Base-by-base conservation (phyloP, 2,888 invertebrate species). In the Scrobipalpa atriplicella region DNA sequence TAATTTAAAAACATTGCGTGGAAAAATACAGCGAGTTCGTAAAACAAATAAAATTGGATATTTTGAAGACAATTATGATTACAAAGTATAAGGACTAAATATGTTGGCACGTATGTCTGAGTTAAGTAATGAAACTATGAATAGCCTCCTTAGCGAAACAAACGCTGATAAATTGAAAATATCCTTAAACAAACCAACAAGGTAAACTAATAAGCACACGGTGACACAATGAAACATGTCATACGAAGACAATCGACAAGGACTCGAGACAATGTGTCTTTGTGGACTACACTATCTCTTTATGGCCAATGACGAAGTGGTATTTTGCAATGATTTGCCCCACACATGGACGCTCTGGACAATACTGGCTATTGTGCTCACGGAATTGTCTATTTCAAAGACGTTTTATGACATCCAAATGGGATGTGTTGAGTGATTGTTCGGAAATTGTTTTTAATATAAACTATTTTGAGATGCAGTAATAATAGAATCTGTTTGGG, bases 291-390 rank as follows among this genome's bases (percentile, higher is more conserved):
- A 89, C 87, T 86, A 83, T 81, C 80, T 84, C 86, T 85, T 88
- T 87, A 88, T 85, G 79, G 75, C 76, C 78, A 77, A 79, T 82
- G 83, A 87, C 87, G 87, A 86, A 85, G 84, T 85, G 81, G 79
- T 78, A 82, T 86, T 85, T 80, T 81, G 87, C 87, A 84, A 85
- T 86, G 89, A 89, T 90, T 89, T 89, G 80, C 87, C 84, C 78
- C 84, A 85, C 83, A 85, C 73, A 74, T 72, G 73, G 72, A 66
- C 65, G 60, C 66, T 73, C 29, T 70, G 69, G 69, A 73, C 77
- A 75, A 75, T 72, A 73, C 72, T 69, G 66, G 74, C 70, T 78
- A 74, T 80, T 81, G 81, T 83, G 73, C 72, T 64, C 66, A 69
- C 56, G 72, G 77, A 83, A 83, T 85, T 84, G 84, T 84, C 81